Percentiles rank a stretch among this genome's conserved stretches.
Conservation (phyloP, 2,113 vertebrate genomes). For the Ammospiza caudacuta region DNA sequence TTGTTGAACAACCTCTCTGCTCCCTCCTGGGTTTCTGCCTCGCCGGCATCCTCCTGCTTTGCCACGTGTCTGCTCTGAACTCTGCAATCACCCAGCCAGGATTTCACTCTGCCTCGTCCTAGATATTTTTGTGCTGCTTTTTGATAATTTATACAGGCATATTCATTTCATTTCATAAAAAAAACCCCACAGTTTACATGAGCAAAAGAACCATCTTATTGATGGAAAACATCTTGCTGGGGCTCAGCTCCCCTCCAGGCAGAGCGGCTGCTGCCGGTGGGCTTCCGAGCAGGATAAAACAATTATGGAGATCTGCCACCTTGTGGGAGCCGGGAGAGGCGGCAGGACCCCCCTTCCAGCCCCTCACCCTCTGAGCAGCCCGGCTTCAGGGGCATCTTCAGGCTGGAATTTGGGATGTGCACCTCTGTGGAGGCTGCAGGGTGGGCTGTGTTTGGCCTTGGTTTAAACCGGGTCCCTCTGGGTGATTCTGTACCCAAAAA, state of each 20-base stretch:
- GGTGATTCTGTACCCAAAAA: not conserved
- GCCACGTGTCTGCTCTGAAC: not conserved
- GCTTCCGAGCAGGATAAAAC: not conserved
- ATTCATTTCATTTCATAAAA: not conserved
- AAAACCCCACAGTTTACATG: rapidly evolving
- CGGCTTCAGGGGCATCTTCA: not conserved
- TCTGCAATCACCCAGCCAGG: not conserved
- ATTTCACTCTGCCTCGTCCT: not conserved
- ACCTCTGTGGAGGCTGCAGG: not conserved
- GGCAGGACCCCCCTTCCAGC: not conserved
- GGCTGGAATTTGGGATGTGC: not conserved
- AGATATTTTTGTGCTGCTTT: not conserved
- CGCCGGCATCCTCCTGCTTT: not conserved
- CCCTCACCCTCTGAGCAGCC: not conserved
- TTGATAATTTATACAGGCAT: rapidly evolving
- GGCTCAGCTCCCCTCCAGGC: not conserved
- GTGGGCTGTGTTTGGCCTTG: not conserved
- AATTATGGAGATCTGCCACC: slow-evolving; percentile 45
- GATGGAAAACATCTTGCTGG: rapidly evolving
- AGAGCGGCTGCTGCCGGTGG: not conserved
- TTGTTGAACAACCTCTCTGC: not conserved
- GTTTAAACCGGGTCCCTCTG: not conserved
- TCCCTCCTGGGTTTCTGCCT: not conserved
- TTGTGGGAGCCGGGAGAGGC: slow-evolving; percentile 22
- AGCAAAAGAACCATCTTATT: rapidly evolving